Evolutionary conservation across 1,140 invertebrate species (phyloP).

Genomic region (Macrosteles quadrilineatus): DNA sequence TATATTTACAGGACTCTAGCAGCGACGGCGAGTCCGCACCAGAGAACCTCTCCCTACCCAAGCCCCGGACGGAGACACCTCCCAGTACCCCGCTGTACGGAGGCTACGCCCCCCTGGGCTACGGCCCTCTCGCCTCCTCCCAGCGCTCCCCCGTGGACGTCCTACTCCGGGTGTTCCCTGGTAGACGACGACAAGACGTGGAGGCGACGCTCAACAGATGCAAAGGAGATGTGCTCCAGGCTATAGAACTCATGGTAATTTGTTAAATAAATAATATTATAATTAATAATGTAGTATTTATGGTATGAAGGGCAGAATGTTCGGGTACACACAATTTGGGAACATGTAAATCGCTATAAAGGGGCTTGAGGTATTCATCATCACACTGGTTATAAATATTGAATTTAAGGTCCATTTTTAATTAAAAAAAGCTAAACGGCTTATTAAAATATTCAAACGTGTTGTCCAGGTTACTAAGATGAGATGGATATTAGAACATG

Average conservation of each 20-base stretch:
- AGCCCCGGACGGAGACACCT: slow-evolving; percentile 38
- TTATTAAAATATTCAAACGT: too few relatives aligned
- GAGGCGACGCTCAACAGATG: slow-evolving; percentile 73
- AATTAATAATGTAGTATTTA: not conserved
- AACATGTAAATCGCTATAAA: too few relatives aligned
- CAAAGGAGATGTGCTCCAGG: slow-evolving; percentile 84
- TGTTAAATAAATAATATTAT: not conserved
- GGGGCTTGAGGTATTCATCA: too few relatives aligned
- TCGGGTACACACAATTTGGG: too few relatives aligned
- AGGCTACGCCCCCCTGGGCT: slow-evolving; percentile 13
- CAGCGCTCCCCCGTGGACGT: slow-evolving; percentile 70
- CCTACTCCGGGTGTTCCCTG: slow-evolving; percentile 79
- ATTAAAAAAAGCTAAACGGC: too few relatives aligned
- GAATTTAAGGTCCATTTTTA: too few relatives aligned
- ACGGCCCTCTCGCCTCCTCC: slow-evolving; percentile 21
- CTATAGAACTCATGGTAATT: slow-evolving; percentile 84
- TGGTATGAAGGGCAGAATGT: too few relatives aligned
- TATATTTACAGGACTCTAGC: slow-evolving; percentile 40
- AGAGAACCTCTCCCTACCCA: slow-evolving; percentile 49
- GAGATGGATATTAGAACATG: too few relatives aligned
- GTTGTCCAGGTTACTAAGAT: too few relatives aligned
- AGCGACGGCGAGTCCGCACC: slow-evolving; percentile 44
- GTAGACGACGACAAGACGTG: slow-evolving; percentile 77
- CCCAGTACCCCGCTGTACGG: slow-evolving; percentile 5
- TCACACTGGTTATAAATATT: too few relatives aligned